phyloP scores from a whole-genome alignment of 2,113 vertebrate species.

The Indicator indicator region DNA sequence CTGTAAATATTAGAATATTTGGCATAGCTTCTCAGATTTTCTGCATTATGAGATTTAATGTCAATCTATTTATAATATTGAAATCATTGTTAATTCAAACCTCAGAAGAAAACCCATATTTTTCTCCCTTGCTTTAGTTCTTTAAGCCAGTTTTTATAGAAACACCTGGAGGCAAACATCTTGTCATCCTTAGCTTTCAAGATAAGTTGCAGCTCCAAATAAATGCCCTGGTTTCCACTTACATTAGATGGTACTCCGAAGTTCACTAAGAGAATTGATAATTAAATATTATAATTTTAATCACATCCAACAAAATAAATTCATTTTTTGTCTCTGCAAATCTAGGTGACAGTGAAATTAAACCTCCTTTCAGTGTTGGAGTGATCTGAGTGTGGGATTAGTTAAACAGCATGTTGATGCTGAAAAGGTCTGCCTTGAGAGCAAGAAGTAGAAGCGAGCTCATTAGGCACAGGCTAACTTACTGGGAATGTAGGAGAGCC shows the following conservation, averaged over 20 bases:
- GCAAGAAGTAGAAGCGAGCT: not conserved
- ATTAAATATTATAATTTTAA: not conserved
- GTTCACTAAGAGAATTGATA: not conserved
- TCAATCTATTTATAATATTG: not conserved
- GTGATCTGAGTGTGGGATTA: not conserved
- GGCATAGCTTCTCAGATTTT: not conserved
- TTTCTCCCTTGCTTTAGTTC: not conserved
- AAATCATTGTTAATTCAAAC: not conserved
- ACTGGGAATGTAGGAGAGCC: not conserved
- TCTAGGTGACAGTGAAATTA: not conserved
- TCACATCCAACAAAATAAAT: not conserved
- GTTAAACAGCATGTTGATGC: not conserved
- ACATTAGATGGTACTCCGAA: not conserved
- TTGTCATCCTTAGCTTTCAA: not conserved
- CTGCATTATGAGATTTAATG: not conserved
- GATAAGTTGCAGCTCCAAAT: not conserved
- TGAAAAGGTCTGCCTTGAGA: not conserved
- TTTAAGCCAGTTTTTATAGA: not conserved
- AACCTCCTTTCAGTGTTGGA: not conserved
- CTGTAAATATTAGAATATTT: not conserved
- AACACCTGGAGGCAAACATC: not conserved
- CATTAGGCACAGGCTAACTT: not conserved
- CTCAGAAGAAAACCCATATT: not conserved
- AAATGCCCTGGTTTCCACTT: not conserved
- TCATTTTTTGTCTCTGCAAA: not conserved